Evolutionary conservation across 1,140 invertebrate species (phyloP), one percentile per base, ranked within the genome.

Genomic region (Zaprionus ghesquierei): DNA sequence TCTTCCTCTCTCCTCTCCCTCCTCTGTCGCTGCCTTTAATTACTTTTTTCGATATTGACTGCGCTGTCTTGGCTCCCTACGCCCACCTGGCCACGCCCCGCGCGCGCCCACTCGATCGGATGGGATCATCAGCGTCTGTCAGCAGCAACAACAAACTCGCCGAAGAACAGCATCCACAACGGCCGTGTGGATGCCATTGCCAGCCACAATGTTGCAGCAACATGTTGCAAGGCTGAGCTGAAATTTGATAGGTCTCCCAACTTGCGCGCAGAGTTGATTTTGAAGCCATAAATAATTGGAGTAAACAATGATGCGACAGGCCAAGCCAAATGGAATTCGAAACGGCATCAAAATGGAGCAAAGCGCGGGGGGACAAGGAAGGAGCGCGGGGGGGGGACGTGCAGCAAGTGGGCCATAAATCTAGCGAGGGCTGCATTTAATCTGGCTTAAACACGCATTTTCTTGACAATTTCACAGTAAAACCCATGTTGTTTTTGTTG

Each of bases 401-500:
- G 31, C 58, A 33, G 61, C 62, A 54, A 35, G 29, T 53, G 54
- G 41, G 56, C 46, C 71, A 86, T 86, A 86, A 86, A 86, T 86
- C 82, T 79, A 70, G n/a, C 54, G 22, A 18, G 50, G 69, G 63
- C 64, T 81, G 79, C 82, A 86, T 87, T 87, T 87, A 87, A 86
- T 86, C 81, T 86, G 78, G 81, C 81, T 86, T 87, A 86, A 81
- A 78, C 82, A 86, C 78, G 82, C 81, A 86, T 86, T 86, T 86
- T 86, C 81, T 86, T 87, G 82, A 87, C 81, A 87, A 86, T 86
- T 86, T 86, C 81, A 86, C 81, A 81, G 81, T 87, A 87, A 86
- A 72, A 87, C 70, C 69, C 51, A 71, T 62, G 60, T 56, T 33
- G 27, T 31, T 63, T 15, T 50, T 44, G 27, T n/a, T 31, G 72